These are phyloP conservation scores for Galaxea fascicularis DNA, from an alignment of 92 coral and sea anemone species.

Conservation along the genomic window DNA sequence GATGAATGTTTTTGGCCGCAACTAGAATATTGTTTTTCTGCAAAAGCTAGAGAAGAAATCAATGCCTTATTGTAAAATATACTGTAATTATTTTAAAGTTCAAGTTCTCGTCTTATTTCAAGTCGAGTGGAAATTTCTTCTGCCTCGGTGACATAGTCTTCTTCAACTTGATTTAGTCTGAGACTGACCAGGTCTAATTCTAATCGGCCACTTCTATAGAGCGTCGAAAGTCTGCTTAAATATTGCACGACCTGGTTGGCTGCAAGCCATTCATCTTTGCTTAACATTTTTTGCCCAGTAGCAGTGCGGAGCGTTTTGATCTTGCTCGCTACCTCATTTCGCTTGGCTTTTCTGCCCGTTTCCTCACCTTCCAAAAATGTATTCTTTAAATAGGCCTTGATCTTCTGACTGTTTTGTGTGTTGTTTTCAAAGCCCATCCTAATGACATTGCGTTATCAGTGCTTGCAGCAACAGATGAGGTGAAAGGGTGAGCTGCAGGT, in stretches of 20 bases:
- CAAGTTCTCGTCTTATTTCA: not conserved
- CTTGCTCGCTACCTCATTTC: conserved; percentile 25
- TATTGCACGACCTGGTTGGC: not conserved
- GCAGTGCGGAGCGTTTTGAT: conserved; percentile 26
- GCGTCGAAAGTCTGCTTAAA: conserved; percentile 1
- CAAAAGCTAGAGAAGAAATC: too few relatives aligned
- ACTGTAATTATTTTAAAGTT: too few relatives aligned
- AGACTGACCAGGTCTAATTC: not conserved
- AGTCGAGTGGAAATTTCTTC: not conserved
- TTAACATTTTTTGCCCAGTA: conserved; percentile 21
- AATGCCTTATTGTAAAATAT: too few relatives aligned
- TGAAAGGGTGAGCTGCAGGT: not conserved
- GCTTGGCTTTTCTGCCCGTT: conserved; percentile 54
- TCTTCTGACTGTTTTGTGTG: conserved; percentile 24
- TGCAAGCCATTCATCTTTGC: conserved; percentile 20
- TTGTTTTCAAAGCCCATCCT: conserved; percentile 53
- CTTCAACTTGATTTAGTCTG: not conserved
- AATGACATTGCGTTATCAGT: conserved; percentile 11
- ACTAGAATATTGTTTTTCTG: too few relatives aligned
- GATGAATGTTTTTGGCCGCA: too few relatives aligned
- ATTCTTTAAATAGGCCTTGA: conserved; percentile 29
- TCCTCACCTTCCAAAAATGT: conserved; percentile 57
- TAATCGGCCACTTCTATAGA: conserved; percentile 10
- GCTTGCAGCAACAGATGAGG: not conserved
- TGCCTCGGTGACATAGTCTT: not conserved